Conservation (phyloP, 2,113 vertebrate species). For the Corvus moneduloides region DNA sequence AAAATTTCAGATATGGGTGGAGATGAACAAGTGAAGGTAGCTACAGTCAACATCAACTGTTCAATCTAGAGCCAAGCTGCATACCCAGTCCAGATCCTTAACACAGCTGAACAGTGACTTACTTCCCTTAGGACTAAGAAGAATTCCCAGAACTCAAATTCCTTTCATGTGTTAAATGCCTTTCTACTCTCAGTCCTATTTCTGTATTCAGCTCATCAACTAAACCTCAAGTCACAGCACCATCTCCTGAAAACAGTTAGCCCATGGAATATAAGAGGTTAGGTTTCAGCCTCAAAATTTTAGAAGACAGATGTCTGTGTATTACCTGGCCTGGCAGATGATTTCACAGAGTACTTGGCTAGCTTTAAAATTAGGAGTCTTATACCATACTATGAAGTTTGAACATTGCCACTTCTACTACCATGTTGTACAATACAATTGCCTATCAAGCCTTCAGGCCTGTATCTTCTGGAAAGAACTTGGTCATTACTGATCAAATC, state of each 20-base stretch:
- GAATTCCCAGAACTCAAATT: not conserved
- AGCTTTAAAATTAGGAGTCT: not conserved
- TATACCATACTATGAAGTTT: not conserved
- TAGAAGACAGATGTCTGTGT: not conserved
- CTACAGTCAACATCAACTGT: not conserved
- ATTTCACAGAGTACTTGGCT: not conserved
- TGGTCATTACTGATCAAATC: not conserved
- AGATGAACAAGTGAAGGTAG: not conserved
- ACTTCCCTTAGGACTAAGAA: not conserved
- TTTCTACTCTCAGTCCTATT: not conserved
- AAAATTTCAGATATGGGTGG: not conserved
- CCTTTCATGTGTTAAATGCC: not conserved
- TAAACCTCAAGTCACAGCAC: not conserved
- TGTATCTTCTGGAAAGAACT: not conserved
- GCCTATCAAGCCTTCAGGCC: not conserved
- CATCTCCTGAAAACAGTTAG: not conserved
- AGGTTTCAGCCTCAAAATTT: not conserved
- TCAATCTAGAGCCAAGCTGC: not conserved
- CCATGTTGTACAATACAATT: not conserved
- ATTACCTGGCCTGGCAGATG: not conserved
- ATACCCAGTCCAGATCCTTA: not conserved
- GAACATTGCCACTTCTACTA: not conserved
- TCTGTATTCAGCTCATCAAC: not conserved
- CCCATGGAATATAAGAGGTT: not conserved
- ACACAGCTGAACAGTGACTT: not conserved